phyloP scores from a whole-genome alignment of 2,888 invertebrate genomes.

The Drosophila anomalipes region DNA sequence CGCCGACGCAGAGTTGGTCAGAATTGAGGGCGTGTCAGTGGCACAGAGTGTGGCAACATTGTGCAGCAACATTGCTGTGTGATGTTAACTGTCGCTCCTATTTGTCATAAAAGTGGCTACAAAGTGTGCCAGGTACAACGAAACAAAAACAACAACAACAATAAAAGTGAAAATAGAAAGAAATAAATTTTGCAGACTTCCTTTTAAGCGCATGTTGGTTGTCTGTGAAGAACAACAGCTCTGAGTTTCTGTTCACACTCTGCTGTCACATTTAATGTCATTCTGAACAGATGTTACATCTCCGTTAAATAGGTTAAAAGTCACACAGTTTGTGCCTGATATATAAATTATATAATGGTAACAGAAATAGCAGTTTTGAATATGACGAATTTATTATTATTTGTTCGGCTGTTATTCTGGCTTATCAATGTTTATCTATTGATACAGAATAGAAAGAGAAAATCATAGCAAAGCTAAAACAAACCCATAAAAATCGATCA shows the following conservation, averaged over 20 bases:
- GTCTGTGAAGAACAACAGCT: constrained; percentile 1
- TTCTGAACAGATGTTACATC: not conserved
- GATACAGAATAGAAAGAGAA: not conserved
- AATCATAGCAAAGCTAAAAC: constrained; percentile 24
- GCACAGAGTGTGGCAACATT: constrained; percentile 60
- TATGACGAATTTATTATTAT: not conserved
- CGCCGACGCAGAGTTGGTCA: constrained; percentile 18
- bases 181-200: constrained; percentile 8
- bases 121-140: constrained; percentile 65
- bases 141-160: not conserved
- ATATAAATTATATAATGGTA: not conserved
- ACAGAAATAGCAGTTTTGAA: not conserved
- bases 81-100: constrained; percentile 40
- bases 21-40: constrained; percentile 59
- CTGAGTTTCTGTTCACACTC: not conserved
- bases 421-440: not conserved
- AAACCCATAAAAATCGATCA: constrained; percentile 29
- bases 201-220: constrained; percentile 5
- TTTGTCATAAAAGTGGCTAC: constrained; percentile 79
- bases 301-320: not conserved
- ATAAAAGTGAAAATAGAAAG: not conserved
- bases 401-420: not conserved
- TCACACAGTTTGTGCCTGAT: not conserved
- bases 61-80: constrained; percentile 6
- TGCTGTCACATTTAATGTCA: not conserved